phyloP scores from a whole-genome alignment of 2,888 invertebrate genomes.

The Caenorhabditis sp. region DNA sequence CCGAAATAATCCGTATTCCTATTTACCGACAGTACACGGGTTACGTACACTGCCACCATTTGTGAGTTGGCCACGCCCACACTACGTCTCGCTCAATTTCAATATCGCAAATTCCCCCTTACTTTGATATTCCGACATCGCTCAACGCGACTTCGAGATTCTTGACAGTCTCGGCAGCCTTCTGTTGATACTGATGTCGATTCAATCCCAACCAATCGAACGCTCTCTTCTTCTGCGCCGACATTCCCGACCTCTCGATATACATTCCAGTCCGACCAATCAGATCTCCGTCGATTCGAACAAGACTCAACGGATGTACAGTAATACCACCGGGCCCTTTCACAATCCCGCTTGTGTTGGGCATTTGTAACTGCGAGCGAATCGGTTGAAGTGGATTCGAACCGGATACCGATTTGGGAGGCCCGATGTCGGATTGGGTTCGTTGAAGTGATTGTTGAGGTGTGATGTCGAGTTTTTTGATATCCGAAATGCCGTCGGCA shows the following conservation, averaged over 20 bases:
- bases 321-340: not conserved
- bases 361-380: constrained; percentile 8
- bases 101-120: not conserved
- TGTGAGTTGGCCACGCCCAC: too few relatives aligned
- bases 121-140: constrained; percentile 35
- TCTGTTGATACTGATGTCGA: constrained; percentile 22
- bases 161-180: constrained; percentile 6
- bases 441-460: not conserved
- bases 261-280: constrained; percentile 38
- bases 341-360: not conserved
- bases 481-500: not conserved
- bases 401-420: not conserved
- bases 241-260: constrained; percentile 26
- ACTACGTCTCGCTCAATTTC: too few relatives aligned
- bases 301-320: not conserved
- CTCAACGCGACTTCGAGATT: constrained; percentile 15
- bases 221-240: constrained; percentile 15
- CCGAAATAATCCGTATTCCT: too few relatives aligned
- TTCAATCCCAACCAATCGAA: constrained; percentile 39
- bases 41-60: too few relatives aligned
- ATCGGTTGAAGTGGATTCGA: not conserved
- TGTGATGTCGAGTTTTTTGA: not conserved
- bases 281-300: constrained; percentile 20
- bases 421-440: not conserved
- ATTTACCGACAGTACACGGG: too few relatives aligned